Conservation (phyloP, 2,888 invertebrate genomes). For the Agapostemon virescens region DNA sequence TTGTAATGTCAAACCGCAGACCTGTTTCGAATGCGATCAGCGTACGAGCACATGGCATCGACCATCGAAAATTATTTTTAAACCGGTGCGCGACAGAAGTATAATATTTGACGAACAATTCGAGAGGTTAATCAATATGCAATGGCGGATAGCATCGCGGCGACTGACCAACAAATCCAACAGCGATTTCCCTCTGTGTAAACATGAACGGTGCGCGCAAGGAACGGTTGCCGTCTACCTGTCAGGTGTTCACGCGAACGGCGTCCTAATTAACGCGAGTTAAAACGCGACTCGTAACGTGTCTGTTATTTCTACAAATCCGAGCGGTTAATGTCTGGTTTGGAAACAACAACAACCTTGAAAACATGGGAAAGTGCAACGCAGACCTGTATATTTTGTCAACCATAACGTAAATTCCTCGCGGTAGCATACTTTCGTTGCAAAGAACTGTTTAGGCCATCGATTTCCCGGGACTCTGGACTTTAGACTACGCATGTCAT, state of each 20-base stretch:
- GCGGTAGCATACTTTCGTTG: background rate
- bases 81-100: constrained; percentile 1
- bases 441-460: background rate
- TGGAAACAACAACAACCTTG: background rate
- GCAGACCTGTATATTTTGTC: background rate
- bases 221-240: too few species aligned
- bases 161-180: constrained; percentile 8
- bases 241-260: background rate
- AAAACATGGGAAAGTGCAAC: background rate
- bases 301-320: background rate
- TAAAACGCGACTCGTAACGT: background rate
- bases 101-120: constrained; percentile 10
- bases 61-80: background rate
- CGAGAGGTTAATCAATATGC: background rate
- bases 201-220: too few species aligned
- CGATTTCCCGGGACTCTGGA: background rate
- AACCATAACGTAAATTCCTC: background rate
- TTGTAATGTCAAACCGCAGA: background rate
- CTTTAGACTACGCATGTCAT: background rate
- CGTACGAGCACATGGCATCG: background rate
- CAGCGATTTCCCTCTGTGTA: background rate
- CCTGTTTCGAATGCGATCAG: background rate
- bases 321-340: background rate
- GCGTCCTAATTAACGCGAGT: constrained; percentile 7
- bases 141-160: background rate